Evolutionary conservation across 2,888 invertebrate species (phyloP), one percentile per base, ranked within the genome.

Genomic region (Hirtodrosophila confusa): DNA sequence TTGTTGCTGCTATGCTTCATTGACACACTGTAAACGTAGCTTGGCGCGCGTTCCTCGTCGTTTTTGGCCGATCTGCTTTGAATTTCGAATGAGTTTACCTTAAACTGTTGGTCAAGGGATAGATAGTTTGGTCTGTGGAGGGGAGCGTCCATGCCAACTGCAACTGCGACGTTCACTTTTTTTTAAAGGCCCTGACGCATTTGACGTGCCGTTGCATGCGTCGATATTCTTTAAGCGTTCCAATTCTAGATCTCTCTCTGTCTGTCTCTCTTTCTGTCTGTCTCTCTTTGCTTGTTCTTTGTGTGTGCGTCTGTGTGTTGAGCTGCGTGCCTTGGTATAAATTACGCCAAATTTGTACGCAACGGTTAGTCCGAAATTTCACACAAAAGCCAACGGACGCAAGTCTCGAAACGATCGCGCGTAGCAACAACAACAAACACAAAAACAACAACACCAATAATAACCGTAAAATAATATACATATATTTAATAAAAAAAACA

Each of bases 271-370:
- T 36, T 37, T 12, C 11, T 43, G 41, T 41, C 49, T 41, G 29
- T 23, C 48, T 39, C 54, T 37, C 60, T 35, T 43, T 35, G 23
- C 35, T 7, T 43, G 29, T 64, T 50, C 50, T 48, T 63, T 55
- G 31, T 61, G 50, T 47, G 67, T 68, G 27, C 5, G 27, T 27
- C 3, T 27, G 27, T 27, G 67, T 68, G 57, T 12, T 43, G 40
- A 58, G 56, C 71, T 70, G 69, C 68, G 85, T 82, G 83, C 61
- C 47, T 77, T 76, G 74, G 78, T 90, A 90, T 90, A 90, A 90
- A 90, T 84, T 73, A 68, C 76, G 80, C 83, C 69, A 82, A 82
- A 83, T 65, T 79, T 71, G 68, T 78, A 78, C 79, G 80, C 86
- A 82, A 44, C 72, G 75, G 73, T 88, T 90, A 90, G 90, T 90